Conservation (phyloP, 2,113 vertebrate species). For the Neoarius graeffei region DNA sequence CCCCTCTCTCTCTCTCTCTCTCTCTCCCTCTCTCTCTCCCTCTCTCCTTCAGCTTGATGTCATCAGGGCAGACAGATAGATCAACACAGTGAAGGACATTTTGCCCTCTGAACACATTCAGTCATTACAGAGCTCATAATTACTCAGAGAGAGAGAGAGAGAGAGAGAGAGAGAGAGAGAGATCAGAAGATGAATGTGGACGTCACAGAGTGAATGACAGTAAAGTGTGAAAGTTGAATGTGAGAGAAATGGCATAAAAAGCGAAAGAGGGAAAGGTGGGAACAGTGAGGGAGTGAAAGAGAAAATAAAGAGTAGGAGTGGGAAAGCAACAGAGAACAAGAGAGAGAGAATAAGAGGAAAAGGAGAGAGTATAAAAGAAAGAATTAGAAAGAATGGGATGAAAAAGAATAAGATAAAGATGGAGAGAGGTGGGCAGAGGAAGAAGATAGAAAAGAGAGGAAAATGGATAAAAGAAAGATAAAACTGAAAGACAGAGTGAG, state of each 20-base stretch:
- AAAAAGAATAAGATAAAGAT: not conserved
- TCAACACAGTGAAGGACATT: not conserved
- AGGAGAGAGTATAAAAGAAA: not conserved
- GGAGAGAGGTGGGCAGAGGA: not conserved
- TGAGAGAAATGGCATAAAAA: no score
- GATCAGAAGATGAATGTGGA: not conserved
- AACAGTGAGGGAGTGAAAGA: not conserved
- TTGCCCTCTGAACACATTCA: not conserved
- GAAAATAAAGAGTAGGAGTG: not conserved
- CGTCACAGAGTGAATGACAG: no score
- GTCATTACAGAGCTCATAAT: conserved; percentile 11
- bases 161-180: no score
- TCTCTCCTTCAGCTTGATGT: not conserved
- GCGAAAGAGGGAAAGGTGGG: not conserved
- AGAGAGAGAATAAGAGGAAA: not conserved
- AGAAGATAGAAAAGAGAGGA: not conserved
- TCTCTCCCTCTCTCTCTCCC: not conserved
- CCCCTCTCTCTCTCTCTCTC: no score
- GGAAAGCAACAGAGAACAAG: not conserved
- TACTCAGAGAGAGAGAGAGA: not conserved
- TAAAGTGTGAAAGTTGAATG: no score
- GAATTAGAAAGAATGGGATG: not conserved
- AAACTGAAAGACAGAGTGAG: not conserved
- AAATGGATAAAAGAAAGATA: not conserved
- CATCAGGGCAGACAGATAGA: not conserved